Base-by-base conservation (phyloP, 1,140 invertebrate species). In the Ostrea edulis region DNA sequence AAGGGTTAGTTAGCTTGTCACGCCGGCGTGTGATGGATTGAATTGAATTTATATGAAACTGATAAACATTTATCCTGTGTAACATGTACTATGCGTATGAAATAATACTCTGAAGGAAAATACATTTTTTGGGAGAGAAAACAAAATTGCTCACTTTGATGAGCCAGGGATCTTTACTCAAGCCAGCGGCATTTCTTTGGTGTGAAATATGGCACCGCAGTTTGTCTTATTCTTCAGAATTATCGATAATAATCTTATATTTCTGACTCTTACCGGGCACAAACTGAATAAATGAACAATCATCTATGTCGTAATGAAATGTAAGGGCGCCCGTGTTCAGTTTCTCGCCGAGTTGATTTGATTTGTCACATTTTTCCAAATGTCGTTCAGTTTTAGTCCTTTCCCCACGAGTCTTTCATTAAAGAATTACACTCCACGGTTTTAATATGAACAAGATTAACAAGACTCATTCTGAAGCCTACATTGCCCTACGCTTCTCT, bases 1-100 rank as follows among this genome's bases (percentile, higher is more conserved):
- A 77, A 35, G 29, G 35, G 68, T 77, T 77, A 77, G 68, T 77
- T 77, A 77, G 29, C 68, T 77, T 77, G 68, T 77, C 68, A 77
- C 68, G 68, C 68, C 11, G 29, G 22, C 22, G 9, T 77, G 22
- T 77, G 68, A 77, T 77, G 68, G 68, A 77, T 77, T 29, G 29
- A 29, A 77, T 29, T 25, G 11, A 77, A 77, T 29, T 77, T 77
- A 77, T 77, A 77, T 77, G 25, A 77, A 29, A 25, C 22, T 29
- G 25, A 22, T 25, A 14, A 77, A 62, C 55, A n/a, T 62, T 62
- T 20, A 62, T 20, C 14, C n/a, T 62, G 55, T 62, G 55, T n/a
- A 20, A 17, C 14, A 8, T 62, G 55, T 62, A 20, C 55, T 62
- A 5, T 62, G n/a, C 5, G 35, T 44, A 44, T 44, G 35, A 44